Base-by-base conservation (phyloP, 1,140 invertebrate genomes). In the Drosophila kohkoa region DNA sequence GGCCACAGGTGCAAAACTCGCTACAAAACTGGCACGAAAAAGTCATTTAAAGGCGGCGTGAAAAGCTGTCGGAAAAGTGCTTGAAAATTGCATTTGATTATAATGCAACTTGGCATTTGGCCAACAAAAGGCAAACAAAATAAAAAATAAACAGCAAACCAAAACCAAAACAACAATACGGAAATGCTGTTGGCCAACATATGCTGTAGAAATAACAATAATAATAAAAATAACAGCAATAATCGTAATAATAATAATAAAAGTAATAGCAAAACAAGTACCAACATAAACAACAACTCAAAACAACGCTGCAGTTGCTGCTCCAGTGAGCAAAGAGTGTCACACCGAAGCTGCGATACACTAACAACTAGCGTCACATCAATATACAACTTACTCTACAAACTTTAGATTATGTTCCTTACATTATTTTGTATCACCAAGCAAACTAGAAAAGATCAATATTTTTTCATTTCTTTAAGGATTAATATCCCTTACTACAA, bases 81-180 rank as follows among this genome's bases (percentile, higher is more conserved):
- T 66, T 32, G 41, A 66, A 82, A 72, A 82, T 79, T 82, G 72
- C 67, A 73, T 82, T 82, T 82, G 63, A 82, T 75, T 64, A 82
- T 77, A 82, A 79, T 72, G 59, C 72, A 83, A 66, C 49, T 63
- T 82, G 81, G 81, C 80, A 68, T 45, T 1, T 32, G 43, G 72
- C 76, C 81, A 82, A 68, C 16, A 59, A 38, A 25, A 25, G 20
- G 20, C 20, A 20, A 35, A 41, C n/a, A 30, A 13, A 41, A 41
- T 4, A 41, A 10, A 41, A 43, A 43, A 13, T 43, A 13, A 43
- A 13, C 28, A 5, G 30, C 15, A 60, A 66, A 71, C 51, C 54
- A 32, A 49, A 66, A 69, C 58, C 35, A 58, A 49, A 46, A 59
- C 46, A 25, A 48, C 7, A 79, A 81, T 73, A 80, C 73, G 80